Percentiles rank a stretch among this genome's conserved stretches.
Evolutionary conservation across 2,888 invertebrate genomes (phyloP).

Genomic region (Spodoptera exigua): DNA sequence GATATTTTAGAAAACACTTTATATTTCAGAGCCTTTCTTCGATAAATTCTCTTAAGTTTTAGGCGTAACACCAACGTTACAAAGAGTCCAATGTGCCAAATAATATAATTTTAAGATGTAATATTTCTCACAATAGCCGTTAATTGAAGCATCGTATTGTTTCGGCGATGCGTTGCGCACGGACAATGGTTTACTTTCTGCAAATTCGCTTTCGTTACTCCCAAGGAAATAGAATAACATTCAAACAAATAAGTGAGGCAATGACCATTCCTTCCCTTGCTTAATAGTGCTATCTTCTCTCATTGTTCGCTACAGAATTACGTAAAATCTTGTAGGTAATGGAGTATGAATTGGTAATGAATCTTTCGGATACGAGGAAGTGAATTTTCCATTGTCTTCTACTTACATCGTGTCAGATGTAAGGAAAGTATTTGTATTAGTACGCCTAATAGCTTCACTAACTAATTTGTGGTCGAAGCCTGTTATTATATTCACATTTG

Average conservation of each 20-base stretch:
- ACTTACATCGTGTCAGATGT: slow-evolving; percentile 45
- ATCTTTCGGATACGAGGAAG: slow-evolving; percentile 81
- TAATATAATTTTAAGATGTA: slow-evolving; percentile 47
- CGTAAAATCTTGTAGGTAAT: slow-evolving; percentile 81
- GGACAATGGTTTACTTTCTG: slow-evolving; percentile 76
- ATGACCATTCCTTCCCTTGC: slow-evolving; percentile 81
- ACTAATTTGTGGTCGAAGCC: slow-evolving; percentile 43
- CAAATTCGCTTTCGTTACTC: slow-evolving; percentile 76
- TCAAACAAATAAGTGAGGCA: slow-evolving; percentile 83
- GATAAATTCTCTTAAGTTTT: too few relatives aligned
- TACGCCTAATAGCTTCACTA: slow-evolving; percentile 4
- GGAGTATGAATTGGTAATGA: slow-evolving; percentile 82
- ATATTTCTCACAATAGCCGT: slow-evolving; percentile 60
- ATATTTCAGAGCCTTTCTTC: too few relatives aligned
- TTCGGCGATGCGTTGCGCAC: slow-evolving; percentile 51
- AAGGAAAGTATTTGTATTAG: slow-evolving; percentile 28
- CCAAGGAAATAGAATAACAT: slow-evolving; percentile 73
- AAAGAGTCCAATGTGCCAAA: slow-evolving; percentile 28
- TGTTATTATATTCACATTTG: slow-evolving; percentile 51
- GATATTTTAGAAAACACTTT: too few relatives aligned
- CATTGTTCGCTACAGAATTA: slow-evolving; percentile 84
- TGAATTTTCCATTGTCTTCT: slow-evolving; percentile 75
- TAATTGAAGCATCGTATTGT: slow-evolving; percentile 61
- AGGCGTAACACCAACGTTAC: slow-evolving; percentile 17
- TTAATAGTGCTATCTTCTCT: slow-evolving; percentile 82